Evolutionary conservation across 2,797 vertebrate species (phyloP), one percentile per base, ranked within the genome.

Genomic region (Enteromius afrohamiltoni): DNA sequence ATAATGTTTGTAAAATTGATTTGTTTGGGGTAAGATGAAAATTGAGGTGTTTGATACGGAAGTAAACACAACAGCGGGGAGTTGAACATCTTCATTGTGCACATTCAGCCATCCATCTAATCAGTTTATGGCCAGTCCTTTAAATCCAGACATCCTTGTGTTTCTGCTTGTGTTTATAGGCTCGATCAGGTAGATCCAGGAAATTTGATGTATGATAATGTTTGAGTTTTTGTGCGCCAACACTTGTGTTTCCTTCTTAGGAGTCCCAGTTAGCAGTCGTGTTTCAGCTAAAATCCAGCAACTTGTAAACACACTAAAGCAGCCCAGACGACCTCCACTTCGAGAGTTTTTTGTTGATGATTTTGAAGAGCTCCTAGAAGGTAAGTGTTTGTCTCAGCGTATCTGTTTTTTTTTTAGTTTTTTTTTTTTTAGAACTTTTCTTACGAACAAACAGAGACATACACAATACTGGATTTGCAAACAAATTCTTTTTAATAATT

Each of bases 231-330:
- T 84, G 40, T 79, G 21, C 40, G 40, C 82, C 60, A 45, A 62
- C 55, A 2, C 14, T 2, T 81, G 4, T 79, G 23, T 80, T 21
- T 83, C 8, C 40, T 79, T 17, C 74, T 70, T 92, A 99, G 98
- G 98, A 82, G 98, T 99, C 79, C 98, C 98, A 0, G 98, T 99
- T 92, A 99, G 97, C 94, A 99, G 97, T 91, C 96, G 98, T 78
- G 98, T 99, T 87, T 99, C 98, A 7, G 98, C 98, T 80, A 99
- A 99, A 94, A 99, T 99, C 90, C 98, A 99, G 91, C 98, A 99
- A 93, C 96, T 98, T 37, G 97, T 99, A 91, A 99, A 97, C 94
- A 99, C 98, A 16, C 94, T 99, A 91, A 99, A 99, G 92, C 95
- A 97, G 92, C 98, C 98, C 8, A 97, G 94, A 89, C 91, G 94